These are phyloP conservation scores for Chloromyia formosa DNA, from an alignment of 2,888 invertebrate species.

Conservation along the genomic window DNA sequence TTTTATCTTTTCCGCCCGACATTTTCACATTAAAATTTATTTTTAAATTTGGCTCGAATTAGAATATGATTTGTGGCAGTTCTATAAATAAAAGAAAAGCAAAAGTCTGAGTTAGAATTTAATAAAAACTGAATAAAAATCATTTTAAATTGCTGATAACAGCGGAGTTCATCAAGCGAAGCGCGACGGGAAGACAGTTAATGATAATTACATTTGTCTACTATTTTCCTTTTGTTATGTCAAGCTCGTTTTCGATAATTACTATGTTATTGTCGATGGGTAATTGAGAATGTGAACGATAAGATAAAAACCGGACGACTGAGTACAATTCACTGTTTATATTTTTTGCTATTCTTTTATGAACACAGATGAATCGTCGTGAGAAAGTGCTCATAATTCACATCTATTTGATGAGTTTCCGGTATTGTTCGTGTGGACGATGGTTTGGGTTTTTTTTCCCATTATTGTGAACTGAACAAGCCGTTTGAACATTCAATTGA, in stretches of 20 bases:
- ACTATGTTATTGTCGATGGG: not conserved
- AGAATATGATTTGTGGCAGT: not conserved
- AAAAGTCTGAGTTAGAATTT: not conserved
- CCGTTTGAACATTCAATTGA: no score
- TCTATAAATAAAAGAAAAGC: not conserved
- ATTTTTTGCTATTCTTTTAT: no score
- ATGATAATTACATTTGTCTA: conserved; percentile 14
- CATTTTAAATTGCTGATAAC: not conserved
- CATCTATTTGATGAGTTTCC: no score
- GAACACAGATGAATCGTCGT: no score
- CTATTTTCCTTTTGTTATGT: not conserved
- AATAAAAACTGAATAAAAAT: not conserved
- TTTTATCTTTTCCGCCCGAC: conserved; percentile 70
- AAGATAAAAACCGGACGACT: conserved; percentile 13
- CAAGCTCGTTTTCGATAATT: conserved; percentile 7
- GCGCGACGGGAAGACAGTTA: conserved; percentile 14
- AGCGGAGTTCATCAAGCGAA: not conserved
- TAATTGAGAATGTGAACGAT: conserved; percentile 18
- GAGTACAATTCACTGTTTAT: no score
- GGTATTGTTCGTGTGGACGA: no score
- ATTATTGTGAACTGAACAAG: no score
- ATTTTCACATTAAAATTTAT: conserved; percentile 56
- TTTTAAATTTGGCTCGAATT: conserved; percentile 30
- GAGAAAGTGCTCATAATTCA: no score
- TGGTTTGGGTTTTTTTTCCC: no score